Evolutionary conservation across 2,113 vertebrate genomes (phyloP), one percentile per base, ranked within the genome.

Genomic region (Hemicordylus capensis): DNA sequence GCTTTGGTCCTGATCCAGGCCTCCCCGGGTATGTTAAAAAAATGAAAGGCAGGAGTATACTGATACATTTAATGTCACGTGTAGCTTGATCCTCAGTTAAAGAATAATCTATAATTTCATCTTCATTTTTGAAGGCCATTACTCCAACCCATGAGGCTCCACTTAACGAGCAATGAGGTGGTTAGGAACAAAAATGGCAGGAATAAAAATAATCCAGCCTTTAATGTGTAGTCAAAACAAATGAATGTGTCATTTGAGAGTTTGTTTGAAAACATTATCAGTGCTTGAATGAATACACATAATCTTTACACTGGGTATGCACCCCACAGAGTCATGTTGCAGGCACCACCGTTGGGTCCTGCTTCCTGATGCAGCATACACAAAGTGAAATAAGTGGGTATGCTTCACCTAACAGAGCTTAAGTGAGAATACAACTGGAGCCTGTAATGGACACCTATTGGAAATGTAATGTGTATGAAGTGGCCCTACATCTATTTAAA

Each of bases 201-300:
- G 88, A 88, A 70, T 92, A 91, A 81, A 86, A 92, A 64, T 83
- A 88, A 89, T 81, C 86, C 80, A 89, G 72, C 0, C 0, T 85
- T 92, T 86, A 86, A 84, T 91, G 51, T 81, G 76, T 86, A 85
- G 87, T 75, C 85, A 91, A 87, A 69, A 84, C 81, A 91, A 92
- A 89, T 81, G 78, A 59, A 87, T 88, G 73, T 93, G 94, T 85
- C 87, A 76, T 85, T 83, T 83, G 20, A 64, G 42, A 0, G 0
- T 91, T 87, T 86, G 76, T 46, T 72, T 76, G 51, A 84, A 89
- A 87, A 73, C 85, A 83, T 34, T 14, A 28, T n/a, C 66, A 56
- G 37, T 75, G 20, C 54, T 76, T 84, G 59, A 76, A 66, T 31
- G 72, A 5, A 63, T 5, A 8, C 4, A 31, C 46, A 84, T 22